Base-by-base conservation (phyloP, 2,113 vertebrate genomes). In the Picathartes gymnocephalus region DNA sequence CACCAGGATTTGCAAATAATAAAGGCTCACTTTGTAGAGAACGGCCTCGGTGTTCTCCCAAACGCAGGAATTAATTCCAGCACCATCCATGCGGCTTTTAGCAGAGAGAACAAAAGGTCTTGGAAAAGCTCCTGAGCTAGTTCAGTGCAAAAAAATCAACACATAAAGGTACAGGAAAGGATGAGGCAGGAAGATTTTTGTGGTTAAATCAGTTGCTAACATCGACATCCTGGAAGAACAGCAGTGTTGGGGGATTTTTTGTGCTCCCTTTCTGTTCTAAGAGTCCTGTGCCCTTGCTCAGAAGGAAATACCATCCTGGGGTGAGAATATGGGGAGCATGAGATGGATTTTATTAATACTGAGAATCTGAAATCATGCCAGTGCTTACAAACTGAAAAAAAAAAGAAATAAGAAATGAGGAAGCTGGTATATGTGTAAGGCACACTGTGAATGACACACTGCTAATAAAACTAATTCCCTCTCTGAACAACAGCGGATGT, bases 391-490 rank as follows among this genome's bases (percentile, higher is more conserved):
- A 88, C 6, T 42, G n/a, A 2, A 3, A 5, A 35, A 66, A 73
- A 35, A 79, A 45, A 31, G 58, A 68, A 54, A 39, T 9, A 78
- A 7, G 8, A 81, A 61, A 76, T 12, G 13, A 88, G 74, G 79
- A 91, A 95, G 62, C 71, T 90, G 81, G 23, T 82, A 42, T 77
- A 93, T 44, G 42, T 73, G 68, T 60, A 70, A 90, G 47, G 79
- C 72, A 81, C 33, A 2, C 47, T 71, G 79, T 88, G 88, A 93
- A 85, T 90, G 92, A 93, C 85, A 96, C 79, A 48, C 44, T 54
- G 79, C 56, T 94, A 88, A 94, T 88, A 92, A 93, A 94, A 94
- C 65, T 73, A 94, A 94, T 96, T 96, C 94, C 76, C 54, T 77
- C 50, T 83, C 79, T 51, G 90, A 96, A 93, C 81, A 88, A 44